Evolutionary conservation across 2,888 invertebrate species (phyloP), one percentile per base, ranked within the genome.

Genomic region (Polydrusus pterygomalis): DNA sequence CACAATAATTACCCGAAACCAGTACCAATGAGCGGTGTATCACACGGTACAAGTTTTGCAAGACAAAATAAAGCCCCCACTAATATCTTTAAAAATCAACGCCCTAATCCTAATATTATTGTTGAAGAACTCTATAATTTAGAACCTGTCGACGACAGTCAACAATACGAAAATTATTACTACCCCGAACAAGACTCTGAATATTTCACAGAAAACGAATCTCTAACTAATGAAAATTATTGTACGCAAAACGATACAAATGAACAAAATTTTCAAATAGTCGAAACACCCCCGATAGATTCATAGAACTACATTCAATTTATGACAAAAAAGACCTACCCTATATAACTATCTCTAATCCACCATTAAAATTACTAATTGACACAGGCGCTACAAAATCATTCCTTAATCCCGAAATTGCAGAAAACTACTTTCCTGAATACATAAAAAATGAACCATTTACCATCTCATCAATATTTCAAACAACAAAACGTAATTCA

Each of bases 401-500:
- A n/a, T 51, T 69, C 17, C 30, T 58, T 13, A 38, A 69, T 20
- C 58, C 69, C 10, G 18, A 58, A 51, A 51, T 58, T 5, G 69
- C 71, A 18, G 56, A 71, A 71, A 51, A 65, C 1, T 65, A 18
- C n/a, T 71, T 64, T 34, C 38, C 18, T 2, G 30, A 71, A 13
- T 64, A 45, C 15, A 71, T 70, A 58, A 58, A 45, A 43, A 40
- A 58, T 15, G 58, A 70, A 47, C 38, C 17, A 6, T 58, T 58
- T 45, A 70, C 60, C 5, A 62, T 70, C 10, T 60, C 40, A 9
- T 70, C 25, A 10, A 58, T 45, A 40, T 45, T 56, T n/a, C 70
- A 70, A 70, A 56, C 56, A 11, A 62, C 38, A 30, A 47, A 18
- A 0, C n/a, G 34, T 43, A 30, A 70, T 49, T 38, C 30, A 20